Conservation (phyloP, 2,113 vertebrate species). For the Atractosteus spatula region DNA sequence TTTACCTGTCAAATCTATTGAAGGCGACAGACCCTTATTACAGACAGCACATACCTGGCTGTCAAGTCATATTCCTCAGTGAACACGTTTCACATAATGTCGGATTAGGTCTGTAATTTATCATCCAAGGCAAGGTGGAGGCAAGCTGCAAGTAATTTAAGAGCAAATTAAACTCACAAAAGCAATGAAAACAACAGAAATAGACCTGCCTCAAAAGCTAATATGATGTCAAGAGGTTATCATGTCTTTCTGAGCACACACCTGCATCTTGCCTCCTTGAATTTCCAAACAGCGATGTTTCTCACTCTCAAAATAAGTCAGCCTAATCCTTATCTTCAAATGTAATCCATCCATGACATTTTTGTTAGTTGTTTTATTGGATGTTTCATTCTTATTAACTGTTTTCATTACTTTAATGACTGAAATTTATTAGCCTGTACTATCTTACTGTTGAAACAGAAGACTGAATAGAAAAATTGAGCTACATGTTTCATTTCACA, state of each 20-base stretch:
- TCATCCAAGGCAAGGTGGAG: neutral
- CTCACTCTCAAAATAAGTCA: neutral
- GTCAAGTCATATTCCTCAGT: constrained; percentile 1
- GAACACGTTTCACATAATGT: neutral
- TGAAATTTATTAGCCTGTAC: neutral
- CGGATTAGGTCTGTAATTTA: constrained; percentile 11
- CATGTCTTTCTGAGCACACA: neutral
- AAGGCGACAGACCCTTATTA: neutral
- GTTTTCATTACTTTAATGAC: neutral
- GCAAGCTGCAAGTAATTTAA: neutral
- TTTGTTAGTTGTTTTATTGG: neutral
- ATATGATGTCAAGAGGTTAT: constrained; percentile 7
- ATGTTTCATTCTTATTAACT: neutral
- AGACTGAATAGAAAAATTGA: too few relatives aligned
- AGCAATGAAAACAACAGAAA: constrained; percentile 5
- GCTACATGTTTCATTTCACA: too few relatives aligned
- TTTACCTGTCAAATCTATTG: neutral
- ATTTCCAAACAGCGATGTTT: neutral
- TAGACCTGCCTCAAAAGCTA: neutral
- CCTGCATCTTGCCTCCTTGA: neutral
- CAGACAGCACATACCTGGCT: neutral
- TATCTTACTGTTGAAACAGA: too few relatives aligned
- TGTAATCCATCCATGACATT: neutral
- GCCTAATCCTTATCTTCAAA: neutral
- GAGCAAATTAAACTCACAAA: neutral